Evolutionary conservation across 2,888 invertebrate genomes (phyloP), one percentile per base, ranked within the genome.

Genomic region (Pyrrhia umbra): DNA sequence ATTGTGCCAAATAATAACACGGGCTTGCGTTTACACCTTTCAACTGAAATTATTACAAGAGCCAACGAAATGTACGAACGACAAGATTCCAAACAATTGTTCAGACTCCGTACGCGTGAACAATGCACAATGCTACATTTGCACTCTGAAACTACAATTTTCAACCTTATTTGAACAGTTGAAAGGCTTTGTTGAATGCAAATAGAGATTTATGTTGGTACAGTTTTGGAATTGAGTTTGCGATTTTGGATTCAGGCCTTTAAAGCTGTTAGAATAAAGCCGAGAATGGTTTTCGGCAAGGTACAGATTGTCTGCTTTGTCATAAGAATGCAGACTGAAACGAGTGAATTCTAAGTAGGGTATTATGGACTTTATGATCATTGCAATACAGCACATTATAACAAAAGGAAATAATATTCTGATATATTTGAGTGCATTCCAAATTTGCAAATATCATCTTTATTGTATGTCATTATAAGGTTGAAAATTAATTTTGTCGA

Each of bases 61-160:
- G 49, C 67, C 70, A 49, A 52, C 71, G 60, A 75, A 78, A 79
- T 77, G 67, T 66, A 76, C 72, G 43, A 63, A 68, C 77, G 79
- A 63, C 65, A 77, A 79, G 54, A 73, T 77, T 79, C 59, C 64
- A 57, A 65, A 73, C 77, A 71, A 72, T 76, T 76, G 77, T 76
- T 76, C 75, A 47, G 55, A 52, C 23, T 50, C 51, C 34, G 51
- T 34, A 39, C 42, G 37, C 65, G 51, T 45, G 47, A 60, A 72
- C 55, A 76, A 67, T 52, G 43, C 43, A 49, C 57, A 23, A 54
- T 23, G 4, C 23, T 56, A 30, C 23, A 39, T 42, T 50, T 50
- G 10, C 54, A 13, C 1, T 13, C 9, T 8, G 40, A 55, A 34
- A 2, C 30, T n/a, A 37, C 15, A 15, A 68, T 23, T 51, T 49